Evolutionary conservation across 2,797 vertebrate genomes (phyloP).

Genomic region (Gymnothorax javanicus): DNA sequence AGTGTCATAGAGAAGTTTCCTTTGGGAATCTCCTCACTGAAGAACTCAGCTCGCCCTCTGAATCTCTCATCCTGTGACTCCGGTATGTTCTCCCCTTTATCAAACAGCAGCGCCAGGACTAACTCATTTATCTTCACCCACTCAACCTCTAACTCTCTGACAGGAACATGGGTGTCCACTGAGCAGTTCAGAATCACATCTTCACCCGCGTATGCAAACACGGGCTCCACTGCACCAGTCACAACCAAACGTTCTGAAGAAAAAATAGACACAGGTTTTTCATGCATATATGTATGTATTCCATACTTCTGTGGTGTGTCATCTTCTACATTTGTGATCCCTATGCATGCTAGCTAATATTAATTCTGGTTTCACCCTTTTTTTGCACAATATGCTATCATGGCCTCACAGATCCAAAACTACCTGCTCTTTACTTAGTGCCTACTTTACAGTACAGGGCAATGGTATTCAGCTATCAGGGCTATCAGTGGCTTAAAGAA

Average conservation of each 20-base stretch:
- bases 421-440: too few species aligned
- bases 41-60: conserved; percentile 29
- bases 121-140: conserved; percentile 30
- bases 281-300: not conserved
- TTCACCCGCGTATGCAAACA: conserved; percentile 17
- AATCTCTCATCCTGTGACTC: conserved; percentile 17
- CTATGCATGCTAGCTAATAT: not conserved
- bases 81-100: conserved; percentile 22
- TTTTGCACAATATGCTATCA: not conserved
- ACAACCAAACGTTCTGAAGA: conserved; percentile 35
- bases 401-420: too few species aligned
- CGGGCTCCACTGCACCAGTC: conserved; percentile 16
- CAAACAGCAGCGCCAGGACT: conserved; percentile 30
- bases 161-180: conserved; percentile 31
- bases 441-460: too few species aligned
- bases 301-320: not conserved
- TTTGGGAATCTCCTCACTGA: conserved; percentile 33
- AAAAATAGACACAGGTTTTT: not conserved
- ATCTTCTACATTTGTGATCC: not conserved
- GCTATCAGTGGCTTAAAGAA: too few species aligned
- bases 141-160: not conserved
- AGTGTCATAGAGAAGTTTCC: conserved; percentile 41
- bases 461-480: too few species aligned
- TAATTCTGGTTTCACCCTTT: too few species aligned
- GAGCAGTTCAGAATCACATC: conserved; percentile 38